Conservation (phyloP, 2,797 vertebrate species). For the Microhierax caerulescens region DNA sequence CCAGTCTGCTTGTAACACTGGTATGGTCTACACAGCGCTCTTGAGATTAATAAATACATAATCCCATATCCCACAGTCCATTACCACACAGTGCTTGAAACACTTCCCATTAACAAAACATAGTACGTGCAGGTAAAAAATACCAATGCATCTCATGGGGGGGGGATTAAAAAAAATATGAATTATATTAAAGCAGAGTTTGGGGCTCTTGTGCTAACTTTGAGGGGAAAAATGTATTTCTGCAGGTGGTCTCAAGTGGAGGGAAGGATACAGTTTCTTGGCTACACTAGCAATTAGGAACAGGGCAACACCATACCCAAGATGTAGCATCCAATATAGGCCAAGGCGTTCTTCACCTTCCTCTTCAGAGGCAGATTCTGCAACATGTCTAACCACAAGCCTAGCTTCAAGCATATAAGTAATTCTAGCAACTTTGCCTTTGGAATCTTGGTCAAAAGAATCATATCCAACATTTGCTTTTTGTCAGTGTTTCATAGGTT, state of each 20-base stretch:
- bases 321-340: background rate
- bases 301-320: background rate
- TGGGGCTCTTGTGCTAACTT: background rate
- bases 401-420: background rate
- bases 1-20: slow-evolving; percentile 41
- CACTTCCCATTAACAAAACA: slow-evolving; percentile 41
- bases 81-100: slow-evolving; percentile 43
- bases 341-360: background rate
- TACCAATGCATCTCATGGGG: slow-evolving; percentile 14
- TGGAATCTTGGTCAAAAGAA: background rate
- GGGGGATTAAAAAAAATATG: background rate
- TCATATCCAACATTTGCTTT: background rate
- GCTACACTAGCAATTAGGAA: background rate
- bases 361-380: background rate
- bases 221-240: background rate
- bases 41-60: slow-evolving; percentile 59
- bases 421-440: background rate
- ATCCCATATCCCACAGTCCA: slow-evolving; percentile 35
- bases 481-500: background rate
- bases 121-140: slow-evolving; percentile 22
- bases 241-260: slow-evolving; percentile 3
- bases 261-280: slow-evolving; percentile 23
- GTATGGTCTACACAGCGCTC: slow-evolving; percentile 1
- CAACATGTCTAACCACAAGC: background rate
- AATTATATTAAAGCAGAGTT: slow-evolving; percentile 36